Conservation (phyloP, 2,113 vertebrate species). For the Fulmarus glacialis region DNA sequence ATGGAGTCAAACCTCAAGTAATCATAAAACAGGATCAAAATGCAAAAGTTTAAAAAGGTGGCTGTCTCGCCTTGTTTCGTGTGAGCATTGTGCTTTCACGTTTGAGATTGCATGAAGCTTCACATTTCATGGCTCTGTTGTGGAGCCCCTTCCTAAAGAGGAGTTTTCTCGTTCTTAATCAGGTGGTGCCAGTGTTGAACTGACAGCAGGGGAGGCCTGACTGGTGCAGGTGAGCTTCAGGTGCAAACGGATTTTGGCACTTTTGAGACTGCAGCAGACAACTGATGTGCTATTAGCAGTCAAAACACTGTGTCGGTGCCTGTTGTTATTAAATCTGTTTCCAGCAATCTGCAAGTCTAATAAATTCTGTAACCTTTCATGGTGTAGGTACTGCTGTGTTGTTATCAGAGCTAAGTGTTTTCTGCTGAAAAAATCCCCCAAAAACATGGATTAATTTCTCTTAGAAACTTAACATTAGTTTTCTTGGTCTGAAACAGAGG, state of each 20-base stretch:
- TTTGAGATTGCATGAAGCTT: not conserved
- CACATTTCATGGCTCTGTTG: not conserved
- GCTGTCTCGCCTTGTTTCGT: not conserved
- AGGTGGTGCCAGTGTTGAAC: not conserved
- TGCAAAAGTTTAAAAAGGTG: not conserved
- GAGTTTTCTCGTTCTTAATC: not conserved
- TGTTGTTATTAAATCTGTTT: not conserved
- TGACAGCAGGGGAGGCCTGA: not conserved
- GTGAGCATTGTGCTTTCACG: not conserved
- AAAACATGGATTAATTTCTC: not conserved
- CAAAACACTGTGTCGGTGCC: not conserved
- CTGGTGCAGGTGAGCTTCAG: not conserved
- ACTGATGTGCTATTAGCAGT: not conserved
- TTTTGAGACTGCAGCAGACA: not conserved
- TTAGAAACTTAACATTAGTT: not conserved
- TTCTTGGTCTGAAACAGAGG: not conserved
- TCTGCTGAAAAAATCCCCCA: not conserved
- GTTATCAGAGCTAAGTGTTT: not conserved
- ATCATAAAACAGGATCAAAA: not conserved
- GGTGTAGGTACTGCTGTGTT: not conserved
- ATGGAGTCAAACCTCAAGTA: not conserved
- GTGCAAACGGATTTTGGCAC: not conserved
- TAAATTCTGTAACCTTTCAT: not conserved
- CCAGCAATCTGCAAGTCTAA: not conserved
- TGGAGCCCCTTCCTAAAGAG: not conserved